Conservation (phyloP, 2,113 vertebrate genomes). For the Paramisgurnus dabryanus region DNA sequence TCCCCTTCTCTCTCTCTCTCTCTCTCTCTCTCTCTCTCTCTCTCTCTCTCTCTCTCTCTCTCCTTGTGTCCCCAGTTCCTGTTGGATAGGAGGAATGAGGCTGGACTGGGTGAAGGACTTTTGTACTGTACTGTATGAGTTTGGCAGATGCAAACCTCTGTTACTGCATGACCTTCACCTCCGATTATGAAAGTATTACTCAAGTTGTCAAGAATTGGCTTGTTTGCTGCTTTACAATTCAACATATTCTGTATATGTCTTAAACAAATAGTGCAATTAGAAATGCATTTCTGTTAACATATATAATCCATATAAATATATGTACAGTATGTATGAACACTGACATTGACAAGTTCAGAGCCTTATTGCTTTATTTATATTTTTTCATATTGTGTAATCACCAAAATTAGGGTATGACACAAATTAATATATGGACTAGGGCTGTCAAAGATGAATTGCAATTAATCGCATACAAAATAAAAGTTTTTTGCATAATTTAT, state of each 20-base stretch:
- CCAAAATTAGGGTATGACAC: no score
- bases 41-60: conserved; percentile 46
- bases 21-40: conserved; percentile 50
- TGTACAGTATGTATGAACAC: no score
- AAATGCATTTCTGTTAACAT: no score
- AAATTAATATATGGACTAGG: no score
- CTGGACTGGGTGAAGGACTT: conserved; percentile 10
- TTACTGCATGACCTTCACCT: conserved; percentile 3
- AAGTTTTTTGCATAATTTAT: no score
- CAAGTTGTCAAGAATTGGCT: background rate
- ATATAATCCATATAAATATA: no score
- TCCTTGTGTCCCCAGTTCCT: conserved; percentile 40
- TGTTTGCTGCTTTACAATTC: background rate
- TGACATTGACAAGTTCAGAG: no score
- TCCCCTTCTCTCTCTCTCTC: conserved; percentile 52
- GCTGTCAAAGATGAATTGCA: no score
- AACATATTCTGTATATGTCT: background rate
- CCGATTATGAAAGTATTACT: conserved; percentile 8
- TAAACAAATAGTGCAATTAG: background rate
- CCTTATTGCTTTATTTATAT: no score
- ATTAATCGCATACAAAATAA: no score
- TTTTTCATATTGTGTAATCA: no score
- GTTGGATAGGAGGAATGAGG: background rate
- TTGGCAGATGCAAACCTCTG: conserved; percentile 17
- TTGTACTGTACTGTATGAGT: conserved; percentile 16